Conservation (phyloP, 2,113 vertebrate species). For the Turnix velox region DNA sequence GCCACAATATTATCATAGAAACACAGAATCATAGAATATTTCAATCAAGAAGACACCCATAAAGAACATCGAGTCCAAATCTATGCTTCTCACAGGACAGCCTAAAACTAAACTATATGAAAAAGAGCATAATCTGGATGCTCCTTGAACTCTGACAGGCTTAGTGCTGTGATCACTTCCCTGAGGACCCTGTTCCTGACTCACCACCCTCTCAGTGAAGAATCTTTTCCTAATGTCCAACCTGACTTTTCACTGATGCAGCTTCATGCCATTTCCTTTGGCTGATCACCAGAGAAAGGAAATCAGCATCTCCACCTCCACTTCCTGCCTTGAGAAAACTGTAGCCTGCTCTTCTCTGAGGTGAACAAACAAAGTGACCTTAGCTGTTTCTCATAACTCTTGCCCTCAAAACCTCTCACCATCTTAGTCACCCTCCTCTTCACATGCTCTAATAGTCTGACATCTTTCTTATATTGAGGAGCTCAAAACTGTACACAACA, state of each 20-base stretch:
- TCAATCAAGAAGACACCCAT: not conserved
- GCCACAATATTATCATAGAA: not conserved
- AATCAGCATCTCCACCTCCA: rapidly evolving
- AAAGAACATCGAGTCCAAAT: not conserved
- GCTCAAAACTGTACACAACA: not conserved
- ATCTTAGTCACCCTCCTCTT: not conserved
- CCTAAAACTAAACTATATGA: not conserved
- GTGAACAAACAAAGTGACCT: not conserved
- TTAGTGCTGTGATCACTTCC: not conserved
- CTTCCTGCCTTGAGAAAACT: not conserved
- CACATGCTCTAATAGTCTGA: not conserved
- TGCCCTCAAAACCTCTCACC: not conserved
- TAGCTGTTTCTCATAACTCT: not conserved
- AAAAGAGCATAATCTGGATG: not conserved
- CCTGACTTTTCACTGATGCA: not conserved
- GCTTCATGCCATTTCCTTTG: not conserved
- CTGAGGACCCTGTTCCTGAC: not conserved
- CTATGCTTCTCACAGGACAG: not conserved
- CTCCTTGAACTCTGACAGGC: not conserved
- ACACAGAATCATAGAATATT: not conserved
- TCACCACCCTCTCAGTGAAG: not conserved
- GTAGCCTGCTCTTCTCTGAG: not conserved
- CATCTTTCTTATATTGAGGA: not conserved
- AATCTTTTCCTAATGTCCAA: not conserved
- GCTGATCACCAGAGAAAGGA: not conserved